Base-by-base conservation (phyloP, 2,888 invertebrate genomes). In the Opisthograptis luteolata region DNA sequence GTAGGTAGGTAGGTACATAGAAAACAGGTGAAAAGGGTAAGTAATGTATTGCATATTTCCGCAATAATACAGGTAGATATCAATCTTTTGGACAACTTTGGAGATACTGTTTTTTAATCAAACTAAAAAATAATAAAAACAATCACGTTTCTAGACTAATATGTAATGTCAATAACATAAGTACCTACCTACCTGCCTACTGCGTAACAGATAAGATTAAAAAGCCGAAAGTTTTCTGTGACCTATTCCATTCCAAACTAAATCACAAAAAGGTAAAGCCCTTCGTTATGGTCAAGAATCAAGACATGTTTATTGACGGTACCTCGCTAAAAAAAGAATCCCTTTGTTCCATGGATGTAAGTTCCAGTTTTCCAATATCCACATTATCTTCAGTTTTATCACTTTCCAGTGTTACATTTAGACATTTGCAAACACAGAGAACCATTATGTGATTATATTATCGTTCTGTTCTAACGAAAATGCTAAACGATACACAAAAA, bases 321-420 rank as follows among this genome's bases (percentile, higher is more conserved):
- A 94, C 94, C 92, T 93, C 92, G 74, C 91, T 91, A 86, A 94
- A 94, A 89, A 94, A 94, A 68, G 79, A 81, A 86, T 94, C 93
- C 76, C 91, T 91, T 81, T 91, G 91, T 84, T 94, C 94, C 66
- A 82, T 80, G 59, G 89, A 81, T 71, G 91, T 84, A 73, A 94
- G 77, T 70, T 92, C 91, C 73, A 93, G 78, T 73, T 91, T 91
- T 62, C 88, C 91, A 65, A 91, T 75, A 72, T 91, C 92, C 71
- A 92, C 82, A 76, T 90, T 87, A 68, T 90, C 90, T 73, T 93
- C 89, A 68, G 86, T 75, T 78, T 91, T 91, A 73, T 92, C 92
- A 72, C 93, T 88, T 81, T 93, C 93, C 65, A 95, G 90, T 64
- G 91, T 88, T 68, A 95, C 92, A 87, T 96, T 96, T 72, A 95